Evolutionary conservation across 2,888 invertebrate species (phyloP), one percentile per base, ranked within the genome.

Genomic region (Clitarchus hookeri): DNA sequence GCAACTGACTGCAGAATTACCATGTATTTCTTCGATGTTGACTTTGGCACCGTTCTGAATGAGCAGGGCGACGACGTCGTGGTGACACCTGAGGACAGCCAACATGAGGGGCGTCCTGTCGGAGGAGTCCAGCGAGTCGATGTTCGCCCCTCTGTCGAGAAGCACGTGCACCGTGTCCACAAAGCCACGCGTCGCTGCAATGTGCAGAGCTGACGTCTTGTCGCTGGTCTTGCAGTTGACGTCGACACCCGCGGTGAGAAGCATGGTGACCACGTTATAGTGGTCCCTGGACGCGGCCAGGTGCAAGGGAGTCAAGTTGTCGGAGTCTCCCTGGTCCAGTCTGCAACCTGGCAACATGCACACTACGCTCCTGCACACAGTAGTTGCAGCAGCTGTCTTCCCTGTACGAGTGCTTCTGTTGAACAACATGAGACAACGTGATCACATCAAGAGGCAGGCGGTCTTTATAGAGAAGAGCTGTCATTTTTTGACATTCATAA

Each of bases 291-390:
- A 91, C 0, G 94, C 94, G 54, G 96, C 95, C 88, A 95, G 92
- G 91, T 96, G 96, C 83, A 96, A 91, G 0, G 96, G 94, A 27
- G 95, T 95, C 85, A 94, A 92, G 26, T 95, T 95, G 89, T 94
- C 94, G 11, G 93, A 93, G 88, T 95, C 95, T 53, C 93, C 93
- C 65, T 94, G 92, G 91, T 96, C 95, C 48, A 95, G 92, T 91
- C 93, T 94, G 90, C 94, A 93, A 79, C 94, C 94, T 93, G 89
- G 89, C 88, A 92, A 91, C 27, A 86, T 6, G n/a, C n/a, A n/a
- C n/a, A n/a, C n/a, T n/a, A n/a, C n/a, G n/a, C n/a, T n/a, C n/a
- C n/a, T n/a, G n/a, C n/a, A n/a, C n/a, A n/a, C n/a, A n/a, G n/a
- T n/a, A n/a, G n/a, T n/a, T n/a, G n/a, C n/a, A n/a, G n/a, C n/a